phyloP scores from a whole-genome alignment of 2,888 invertebrate species.

The Brachypalpus laphriformis region DNA sequence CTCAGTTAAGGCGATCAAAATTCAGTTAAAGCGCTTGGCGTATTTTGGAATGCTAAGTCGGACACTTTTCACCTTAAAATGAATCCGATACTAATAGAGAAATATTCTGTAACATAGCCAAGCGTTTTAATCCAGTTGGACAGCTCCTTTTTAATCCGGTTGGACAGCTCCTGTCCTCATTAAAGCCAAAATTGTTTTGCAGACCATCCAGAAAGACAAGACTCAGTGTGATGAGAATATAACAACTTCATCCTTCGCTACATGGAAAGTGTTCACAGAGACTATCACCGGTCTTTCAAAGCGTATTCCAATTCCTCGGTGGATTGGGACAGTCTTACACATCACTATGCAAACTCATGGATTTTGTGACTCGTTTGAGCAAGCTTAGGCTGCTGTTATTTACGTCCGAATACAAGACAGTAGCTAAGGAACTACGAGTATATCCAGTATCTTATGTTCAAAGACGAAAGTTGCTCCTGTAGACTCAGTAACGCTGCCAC shows the following conservation, averaged over 20 bases:
- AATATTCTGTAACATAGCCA: slow-evolving; percentile 29
- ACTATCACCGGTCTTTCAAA: too few species aligned
- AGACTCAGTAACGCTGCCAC: too few species aligned
- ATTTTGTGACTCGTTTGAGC: background rate
- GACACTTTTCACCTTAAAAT: too few species aligned
- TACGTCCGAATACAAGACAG: too few species aligned
- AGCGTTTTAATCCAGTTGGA: slow-evolving; percentile 34
- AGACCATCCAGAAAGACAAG: slow-evolving; percentile 42
- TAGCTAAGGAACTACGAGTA: too few species aligned
- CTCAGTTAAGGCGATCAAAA: background rate
- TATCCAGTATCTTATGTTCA: too few species aligned
- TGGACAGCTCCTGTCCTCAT: too few species aligned
- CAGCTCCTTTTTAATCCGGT: slow-evolving; percentile 11
- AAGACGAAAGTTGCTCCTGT: too few species aligned
- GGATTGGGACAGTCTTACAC: slow-evolving; percentile 15
- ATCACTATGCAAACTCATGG: slow-evolving; percentile 16
- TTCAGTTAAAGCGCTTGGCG: slow-evolving; percentile 38
- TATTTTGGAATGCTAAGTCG: slow-evolving; percentile 41
- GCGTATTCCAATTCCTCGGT: slow-evolving; percentile 53
- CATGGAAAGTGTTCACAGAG: slow-evolving; percentile 42
- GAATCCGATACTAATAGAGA: too few species aligned
- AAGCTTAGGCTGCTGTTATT: too few species aligned
- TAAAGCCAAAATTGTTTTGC: slow-evolving; percentile 41
- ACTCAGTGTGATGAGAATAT: slow-evolving; percentile 23
- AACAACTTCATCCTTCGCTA: background rate